Evolutionary conservation across 2,113 vertebrate genomes (phyloP).

Genomic region (Trichomycterus rosablanca): DNA sequence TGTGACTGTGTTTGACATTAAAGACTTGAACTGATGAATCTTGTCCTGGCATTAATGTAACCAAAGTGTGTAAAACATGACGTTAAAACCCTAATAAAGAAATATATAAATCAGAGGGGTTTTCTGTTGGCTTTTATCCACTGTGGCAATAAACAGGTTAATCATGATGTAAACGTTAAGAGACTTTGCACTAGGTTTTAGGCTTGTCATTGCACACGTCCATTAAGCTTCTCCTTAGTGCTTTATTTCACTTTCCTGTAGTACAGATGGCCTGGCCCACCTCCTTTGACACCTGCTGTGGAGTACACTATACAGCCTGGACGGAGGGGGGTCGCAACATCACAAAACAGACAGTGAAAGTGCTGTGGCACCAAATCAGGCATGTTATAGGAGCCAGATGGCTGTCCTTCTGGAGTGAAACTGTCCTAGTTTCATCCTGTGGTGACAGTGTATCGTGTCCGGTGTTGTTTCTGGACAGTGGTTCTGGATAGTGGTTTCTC

Average conservation of each 20-base stretch:
- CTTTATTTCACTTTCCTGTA: conserved; percentile 52
- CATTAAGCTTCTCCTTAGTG: conserved; percentile 40
- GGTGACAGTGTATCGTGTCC: no score
- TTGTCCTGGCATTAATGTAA: no score
- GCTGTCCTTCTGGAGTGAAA: conserved; percentile 54
- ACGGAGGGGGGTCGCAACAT: conserved; percentile 46
- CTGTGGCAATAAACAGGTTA: no score
- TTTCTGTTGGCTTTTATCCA: no score
- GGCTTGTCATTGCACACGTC: background rate
- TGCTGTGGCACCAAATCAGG: conserved; percentile 55
- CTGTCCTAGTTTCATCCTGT: background rate
- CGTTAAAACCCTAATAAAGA: no score
- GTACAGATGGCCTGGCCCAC: conserved; percentile 65
- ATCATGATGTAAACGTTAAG: no score
- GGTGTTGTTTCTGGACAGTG: background rate
- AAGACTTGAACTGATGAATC: no score
- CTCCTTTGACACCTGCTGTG: conserved; percentile 66
- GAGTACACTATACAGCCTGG: conserved; percentile 55
- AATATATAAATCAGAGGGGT: no score
- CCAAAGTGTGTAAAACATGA: no score
- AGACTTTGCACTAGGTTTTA: no score
- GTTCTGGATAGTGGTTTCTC: background rate
- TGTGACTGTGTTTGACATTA: no score
- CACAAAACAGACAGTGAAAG: conserved; percentile 64
- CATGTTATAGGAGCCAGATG: conserved; percentile 61